A percentile compares a stretch with the other conserved stretches of the same genome.
These are phyloP conservation scores for Caenorhabditis becei DNA, from an alignment of 2,888 invertebrate species.

Conservation along the genomic window DNA sequence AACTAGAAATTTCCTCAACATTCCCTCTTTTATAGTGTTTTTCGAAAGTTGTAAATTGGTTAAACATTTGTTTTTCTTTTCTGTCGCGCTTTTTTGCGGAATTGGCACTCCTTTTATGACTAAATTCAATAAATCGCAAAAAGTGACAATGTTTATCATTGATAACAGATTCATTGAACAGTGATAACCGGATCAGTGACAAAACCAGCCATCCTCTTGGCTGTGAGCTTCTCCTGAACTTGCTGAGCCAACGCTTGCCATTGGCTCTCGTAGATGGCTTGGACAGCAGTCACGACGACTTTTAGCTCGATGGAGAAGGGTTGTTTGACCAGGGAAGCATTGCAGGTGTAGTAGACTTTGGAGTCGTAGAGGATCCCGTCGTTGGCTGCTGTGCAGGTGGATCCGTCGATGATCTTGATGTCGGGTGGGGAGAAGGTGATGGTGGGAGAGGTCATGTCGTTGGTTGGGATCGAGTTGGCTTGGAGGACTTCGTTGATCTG, in stretches of 20 bases:
- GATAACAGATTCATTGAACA: slow-evolving; percentile 19
- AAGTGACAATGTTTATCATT: not conserved
- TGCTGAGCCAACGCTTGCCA: slow-evolving; percentile 32
- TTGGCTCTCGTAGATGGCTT: slow-evolving; percentile 44
- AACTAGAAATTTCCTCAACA: not conserved
- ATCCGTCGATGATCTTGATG: not conserved
- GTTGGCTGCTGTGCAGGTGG: not conserved
- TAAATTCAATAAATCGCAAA: not conserved
- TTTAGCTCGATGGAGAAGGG: slow-evolving; percentile 5
- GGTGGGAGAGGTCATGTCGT: slow-evolving; percentile 31
- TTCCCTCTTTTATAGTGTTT: slow-evolving; percentile 1
- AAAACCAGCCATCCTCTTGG: slow-evolving; percentile 10
- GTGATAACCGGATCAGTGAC: slow-evolving; percentile 17
- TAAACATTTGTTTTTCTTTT: slow-evolving; percentile 12
- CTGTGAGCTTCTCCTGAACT: slow-evolving; percentile 30
- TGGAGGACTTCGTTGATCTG: slow-evolving; percentile 47
- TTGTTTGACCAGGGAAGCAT: not conserved
- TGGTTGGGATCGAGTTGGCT: slow-evolving; percentile 42
- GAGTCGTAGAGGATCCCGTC: not conserved
- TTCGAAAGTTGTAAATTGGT: slow-evolving; percentile 11
- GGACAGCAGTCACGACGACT: slow-evolving; percentile 28
- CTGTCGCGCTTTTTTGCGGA: not conserved
- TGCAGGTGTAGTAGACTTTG: not conserved
- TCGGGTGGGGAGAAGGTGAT: slow-evolving; percentile 20
- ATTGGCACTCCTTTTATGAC: not conserved